Evolutionary conservation across 2,113 vertebrate genomes (phyloP), one percentile per base, ranked within the genome.

Genomic region (Oostethus manadensis): DNA sequence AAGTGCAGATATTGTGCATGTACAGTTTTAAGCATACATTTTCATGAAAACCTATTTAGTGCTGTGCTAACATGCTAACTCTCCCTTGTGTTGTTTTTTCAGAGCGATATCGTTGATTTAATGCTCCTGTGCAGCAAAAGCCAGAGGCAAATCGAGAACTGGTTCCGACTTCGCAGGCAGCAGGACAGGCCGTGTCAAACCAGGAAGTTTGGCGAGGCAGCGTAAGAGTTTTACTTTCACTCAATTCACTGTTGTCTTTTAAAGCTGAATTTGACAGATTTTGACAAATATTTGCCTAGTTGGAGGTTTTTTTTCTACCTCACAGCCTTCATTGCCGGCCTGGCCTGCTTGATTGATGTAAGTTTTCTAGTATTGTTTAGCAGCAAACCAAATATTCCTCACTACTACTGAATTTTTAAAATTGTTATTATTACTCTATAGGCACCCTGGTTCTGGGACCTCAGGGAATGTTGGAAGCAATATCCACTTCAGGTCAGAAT

Each of bases 401-500:
- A 38, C 42, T 61, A 57, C 8, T 2, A 9, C 21, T 44, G n/a
- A 6, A 42, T 38, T 46, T 56, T 42, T 0, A 15, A 13, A 53
- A 13, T 38, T 17, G 35, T 10, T 58, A 53, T 26, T 38, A 10
- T 48, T 20, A 10, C 18, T 82, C 10, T 68, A 16, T 70, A 98
- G 95, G 92, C 88, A 44, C 84, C 95, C 0, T 98, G 96, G 95
- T 83, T 97, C 66, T 97, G 94, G 95, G 88, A 90, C 47, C 87
- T 83, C 0, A 82, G 64, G 0, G 89, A 89, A 64, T 97, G 94
- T 79, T 98, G 94, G 94, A 90, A 83, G 15, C 85, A 79, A n/a
- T 97, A 93, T 66, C 94, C 94, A 8, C 18, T 84, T 4, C 95
- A 98, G 90, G 96, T 97, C 60, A 89, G 82, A 47, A 20, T 22